Conservation (phyloP, 2,888 invertebrate species). For the Meteorus colon region DNA sequence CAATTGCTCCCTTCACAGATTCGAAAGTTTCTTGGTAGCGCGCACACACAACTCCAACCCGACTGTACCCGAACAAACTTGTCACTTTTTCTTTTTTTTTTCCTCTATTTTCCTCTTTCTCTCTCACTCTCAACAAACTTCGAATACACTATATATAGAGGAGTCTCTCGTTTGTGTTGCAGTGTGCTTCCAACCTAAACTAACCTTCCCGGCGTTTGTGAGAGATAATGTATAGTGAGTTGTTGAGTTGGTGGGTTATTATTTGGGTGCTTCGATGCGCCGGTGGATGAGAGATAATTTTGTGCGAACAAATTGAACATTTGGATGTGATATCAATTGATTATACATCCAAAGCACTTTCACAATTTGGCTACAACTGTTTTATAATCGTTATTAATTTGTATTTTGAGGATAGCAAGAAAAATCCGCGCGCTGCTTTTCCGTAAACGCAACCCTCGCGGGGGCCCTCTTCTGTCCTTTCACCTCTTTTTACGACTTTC, state of each 20-base stretch:
- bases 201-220: constrained; percentile 58
- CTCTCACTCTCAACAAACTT: constrained; percentile 41
- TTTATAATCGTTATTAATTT: constrained; percentile 12
- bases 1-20: constrained; percentile 41
- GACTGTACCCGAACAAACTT: constrained; percentile 47
- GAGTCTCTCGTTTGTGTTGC: constrained; percentile 39
- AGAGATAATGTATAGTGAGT: not conserved
- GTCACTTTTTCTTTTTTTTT: constrained; percentile 48
- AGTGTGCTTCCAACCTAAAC: constrained; percentile 47
- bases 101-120: not conserved
- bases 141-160: constrained; percentile 46
- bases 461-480: constrained; percentile 34
- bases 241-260: not conserved
- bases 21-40: constrained; percentile 50
- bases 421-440: constrained; percentile 51
- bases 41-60: constrained; percentile 41
- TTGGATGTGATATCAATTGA: not conserved
- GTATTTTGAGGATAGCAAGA: constrained; percentile 8
- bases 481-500: constrained; percentile 34
- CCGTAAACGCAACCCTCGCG: constrained; percentile 51
- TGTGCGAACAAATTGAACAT: not conserved
- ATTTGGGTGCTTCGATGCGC: not conserved
- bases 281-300: not conserved
- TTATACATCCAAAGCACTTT: too few relatives aligned
- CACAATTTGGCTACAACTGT: not conserved